Evolutionary conservation across 2,797 vertebrate genomes (phyloP), one percentile per base, ranked within the genome.

Genomic region (Cheirogaleus major): DNA sequence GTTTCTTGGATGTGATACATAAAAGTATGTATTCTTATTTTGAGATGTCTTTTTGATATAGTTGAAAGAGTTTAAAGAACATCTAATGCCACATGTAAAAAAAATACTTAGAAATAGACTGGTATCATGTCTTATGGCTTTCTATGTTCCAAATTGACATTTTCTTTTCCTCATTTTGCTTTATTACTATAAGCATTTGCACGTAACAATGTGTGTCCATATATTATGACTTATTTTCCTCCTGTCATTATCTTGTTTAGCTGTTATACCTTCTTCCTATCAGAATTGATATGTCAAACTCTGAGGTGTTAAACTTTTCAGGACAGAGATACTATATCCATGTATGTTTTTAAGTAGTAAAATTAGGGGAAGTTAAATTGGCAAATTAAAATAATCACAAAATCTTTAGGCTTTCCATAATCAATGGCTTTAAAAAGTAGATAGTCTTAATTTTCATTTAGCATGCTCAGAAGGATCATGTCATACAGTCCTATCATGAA

Each of bases 21-120:
- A 84, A 67, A 98, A 95, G 75, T 95, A 0, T 95, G 88, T 97
- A 95, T 98, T 96, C 96, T 95, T 97, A 82, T 93, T 98, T 98
- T 98, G 96, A 98, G 95, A 73, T 98, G 87, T 97, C 98, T 97
- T 97, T 97, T 98, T 95, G 92, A 97, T 97, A 96, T 96, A 96
- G 96, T 97, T 97, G 87, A 98, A 98, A 97, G 84, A 91, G 93
- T 95, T 94, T 95, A 95, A 96, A 96, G 84, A 98, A 96, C 3
- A 78, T 43, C 52, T 93, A 84, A 96, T 98, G 76, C 73, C 89
- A 96, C 93, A 52, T 97, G 76, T 91, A 95, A 98, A 93, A 98
- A 93, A 93, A 48, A 86, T 93, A 35, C 95, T 95, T 41, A 82
- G 23, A 91, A 93, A 73, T 52, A 55, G 83, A 85, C 12, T 89